These are phyloP conservation scores for Gobionotothen gibberifrons DNA, from an alignment of 2,797 vertebrate genomes.

Conservation along the genomic window DNA sequence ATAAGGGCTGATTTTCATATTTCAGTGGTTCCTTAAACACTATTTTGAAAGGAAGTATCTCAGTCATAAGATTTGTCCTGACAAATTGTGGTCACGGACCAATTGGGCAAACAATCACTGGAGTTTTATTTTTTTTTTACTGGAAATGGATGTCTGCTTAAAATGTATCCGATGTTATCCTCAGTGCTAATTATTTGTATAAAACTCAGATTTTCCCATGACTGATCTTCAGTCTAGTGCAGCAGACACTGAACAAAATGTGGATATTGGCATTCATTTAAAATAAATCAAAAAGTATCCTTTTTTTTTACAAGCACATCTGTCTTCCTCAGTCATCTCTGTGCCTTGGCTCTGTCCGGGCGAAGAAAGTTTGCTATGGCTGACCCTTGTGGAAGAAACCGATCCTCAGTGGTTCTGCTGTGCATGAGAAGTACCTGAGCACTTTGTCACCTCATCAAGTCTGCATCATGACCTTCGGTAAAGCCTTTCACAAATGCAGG, in stretches of 20 bases:
- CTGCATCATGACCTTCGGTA: slow-evolving; percentile 67
- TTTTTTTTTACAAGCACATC: slow-evolving; percentile 32
- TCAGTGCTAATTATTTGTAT: slow-evolving; percentile 60
- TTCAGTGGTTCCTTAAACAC: slow-evolving; percentile 78
- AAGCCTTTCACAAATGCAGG: slow-evolving; percentile 62
- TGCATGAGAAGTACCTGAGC: slow-evolving; percentile 55
- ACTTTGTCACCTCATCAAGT: slow-evolving; percentile 58
- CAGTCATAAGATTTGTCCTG: slow-evolving; percentile 76
- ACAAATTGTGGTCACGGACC: slow-evolving; percentile 75
- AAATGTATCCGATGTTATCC: slow-evolving; percentile 62
- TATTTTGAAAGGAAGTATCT: slow-evolving; percentile 81
- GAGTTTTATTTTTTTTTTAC: slow-evolving; percentile 45
- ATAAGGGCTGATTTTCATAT: slow-evolving; percentile 73
- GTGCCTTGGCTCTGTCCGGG: slow-evolving; percentile 17
- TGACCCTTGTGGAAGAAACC: slow-evolving; percentile 32
- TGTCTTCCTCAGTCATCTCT: slow-evolving; percentile 48
- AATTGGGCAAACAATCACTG: slow-evolving; percentile 68
- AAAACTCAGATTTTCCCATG: slow-evolving; percentile 59
- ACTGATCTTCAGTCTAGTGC: slow-evolving; percentile 19
- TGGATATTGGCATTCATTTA: slow-evolving; percentile 48
- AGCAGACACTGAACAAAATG: slow-evolving; percentile 40
- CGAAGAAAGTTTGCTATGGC: slow-evolving; percentile 41
- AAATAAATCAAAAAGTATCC: slow-evolving; percentile 50
- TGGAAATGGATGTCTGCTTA: slow-evolving; percentile 63
- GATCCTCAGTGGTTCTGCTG: slow-evolving; percentile 28